Conservation (phyloP, 2,888 invertebrate genomes). For the Limnephilus marmoratus region DNA sequence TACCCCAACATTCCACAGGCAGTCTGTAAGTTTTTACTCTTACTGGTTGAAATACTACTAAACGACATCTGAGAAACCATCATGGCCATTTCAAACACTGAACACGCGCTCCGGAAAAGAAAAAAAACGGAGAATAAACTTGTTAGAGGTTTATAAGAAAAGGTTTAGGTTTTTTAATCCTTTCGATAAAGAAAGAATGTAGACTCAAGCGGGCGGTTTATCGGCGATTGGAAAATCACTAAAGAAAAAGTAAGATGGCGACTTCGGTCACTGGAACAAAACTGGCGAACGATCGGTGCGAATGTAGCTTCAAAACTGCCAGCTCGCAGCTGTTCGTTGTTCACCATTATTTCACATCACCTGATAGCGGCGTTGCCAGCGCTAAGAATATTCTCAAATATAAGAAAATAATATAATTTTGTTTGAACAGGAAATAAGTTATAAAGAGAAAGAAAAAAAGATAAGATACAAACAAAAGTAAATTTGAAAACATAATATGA, state of each 20-base stretch:
- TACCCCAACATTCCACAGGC: constrained; percentile 57
- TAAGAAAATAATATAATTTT: neutral
- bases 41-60: constrained; percentile 74
- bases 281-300: neutral
- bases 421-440: no score
- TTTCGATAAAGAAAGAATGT: constrained; percentile 5
- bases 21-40: constrained; percentile 61
- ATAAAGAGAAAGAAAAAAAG: no score
- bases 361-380: constrained; percentile 25
- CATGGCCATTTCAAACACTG: constrained; percentile 74
- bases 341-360: constrained; percentile 41
- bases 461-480: no score
- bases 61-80: constrained; percentile 77
- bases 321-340: constrained; percentile 25
- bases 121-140: constrained; percentile 23
- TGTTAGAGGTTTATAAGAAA: neutral
- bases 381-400: neutral
- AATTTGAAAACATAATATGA: no score
- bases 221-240: neutral
- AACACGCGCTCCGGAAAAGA: constrained; percentile 38
- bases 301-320: constrained; percentile 1
- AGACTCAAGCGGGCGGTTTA: neutral
- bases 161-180: constrained; percentile 2
- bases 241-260: constrained; percentile 46
- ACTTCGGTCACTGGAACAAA: constrained; percentile 27